Percentiles rank a stretch among this genome's conserved stretches.
These are phyloP conservation scores for Trachelus troglodyta DNA, from an alignment of 2,888 invertebrate genomes.

Conservation along the genomic window DNA sequence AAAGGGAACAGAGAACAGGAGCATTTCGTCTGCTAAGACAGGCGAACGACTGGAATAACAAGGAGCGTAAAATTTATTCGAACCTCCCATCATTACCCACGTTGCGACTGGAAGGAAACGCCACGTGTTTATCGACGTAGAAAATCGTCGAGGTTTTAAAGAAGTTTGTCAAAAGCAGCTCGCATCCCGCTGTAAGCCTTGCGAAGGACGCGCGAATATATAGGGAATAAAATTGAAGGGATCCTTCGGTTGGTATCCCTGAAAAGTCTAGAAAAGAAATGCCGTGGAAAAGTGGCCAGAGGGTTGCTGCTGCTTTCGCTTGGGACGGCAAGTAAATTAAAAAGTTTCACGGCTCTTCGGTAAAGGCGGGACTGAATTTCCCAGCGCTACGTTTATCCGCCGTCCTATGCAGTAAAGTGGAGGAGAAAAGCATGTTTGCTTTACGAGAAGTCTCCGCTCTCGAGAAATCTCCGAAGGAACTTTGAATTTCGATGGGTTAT, in stretches of 20 bases:
- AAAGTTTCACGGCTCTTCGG: not conserved
- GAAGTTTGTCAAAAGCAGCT: not conserved
- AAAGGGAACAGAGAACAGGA: not conserved
- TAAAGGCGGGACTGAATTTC: not conserved
- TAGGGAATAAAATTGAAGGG: not conserved
- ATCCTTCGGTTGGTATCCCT: not conserved
- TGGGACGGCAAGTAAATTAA: conserved; percentile 3
- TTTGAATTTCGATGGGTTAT: not conserved
- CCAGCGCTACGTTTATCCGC: not conserved
- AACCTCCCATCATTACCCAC: not conserved
- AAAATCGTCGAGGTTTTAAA: not conserved
- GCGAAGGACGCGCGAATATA: not conserved
- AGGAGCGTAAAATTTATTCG: not conserved
- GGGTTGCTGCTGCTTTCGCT: not conserved
- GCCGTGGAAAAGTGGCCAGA: not conserved
- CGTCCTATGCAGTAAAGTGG: not conserved
- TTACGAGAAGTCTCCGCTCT: not conserved
- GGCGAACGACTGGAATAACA: not conserved
- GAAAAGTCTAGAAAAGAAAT: not conserved
- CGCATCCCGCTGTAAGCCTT: not conserved
- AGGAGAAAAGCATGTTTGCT: not conserved
- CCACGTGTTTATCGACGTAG: not conserved
- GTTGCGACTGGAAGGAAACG: not conserved
- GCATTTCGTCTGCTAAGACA: not conserved
- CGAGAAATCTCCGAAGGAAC: not conserved